A percentile compares a stretch with the other conserved stretches of the same genome.
Evolutionary conservation across 2,113 vertebrate genomes (phyloP).

Genomic region (Menura novaehollandiae): DNA sequence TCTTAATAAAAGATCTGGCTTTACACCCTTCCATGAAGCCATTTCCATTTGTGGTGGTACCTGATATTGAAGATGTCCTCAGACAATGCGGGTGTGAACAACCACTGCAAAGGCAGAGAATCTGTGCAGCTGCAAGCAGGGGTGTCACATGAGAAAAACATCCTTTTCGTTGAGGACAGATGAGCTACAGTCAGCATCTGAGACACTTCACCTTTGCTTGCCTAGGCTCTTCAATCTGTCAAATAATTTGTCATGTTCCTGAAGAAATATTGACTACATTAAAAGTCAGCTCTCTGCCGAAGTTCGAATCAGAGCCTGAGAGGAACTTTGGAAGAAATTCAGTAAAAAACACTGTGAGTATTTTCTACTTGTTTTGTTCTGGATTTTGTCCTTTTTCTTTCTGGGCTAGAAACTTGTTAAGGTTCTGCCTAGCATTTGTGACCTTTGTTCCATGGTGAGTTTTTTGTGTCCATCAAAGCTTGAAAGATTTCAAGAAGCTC

Average conservation of each 20-base stretch:
- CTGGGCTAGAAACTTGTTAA: not conserved
- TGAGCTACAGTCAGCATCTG: not conserved
- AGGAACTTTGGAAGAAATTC: not conserved
- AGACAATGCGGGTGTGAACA: not conserved
- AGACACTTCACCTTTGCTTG: not conserved
- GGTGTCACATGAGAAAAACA: not conserved
- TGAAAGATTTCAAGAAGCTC: not conserved
- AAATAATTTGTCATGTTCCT: not conserved
- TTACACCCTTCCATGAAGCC: not conserved
- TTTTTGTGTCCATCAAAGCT: not conserved
- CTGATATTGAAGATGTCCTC: not conserved
- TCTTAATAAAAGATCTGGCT: not conserved
- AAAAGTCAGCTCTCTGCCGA: not conserved
- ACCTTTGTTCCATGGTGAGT: not conserved
- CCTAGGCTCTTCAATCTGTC: not conserved
- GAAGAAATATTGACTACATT: not conserved
- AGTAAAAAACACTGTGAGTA: not conserved
- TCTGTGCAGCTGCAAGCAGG: not conserved
- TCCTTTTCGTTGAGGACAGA: not conserved
- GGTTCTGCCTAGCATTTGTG: not conserved
- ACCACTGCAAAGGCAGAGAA: not conserved
- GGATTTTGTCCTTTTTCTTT: not conserved
- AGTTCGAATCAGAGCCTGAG: not conserved
- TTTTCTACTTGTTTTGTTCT: not conserved
- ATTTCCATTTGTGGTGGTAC: not conserved